These are phyloP conservation scores for Lathamus discolor DNA, from an alignment of 2,113 vertebrate species.

Conservation along the genomic window DNA sequence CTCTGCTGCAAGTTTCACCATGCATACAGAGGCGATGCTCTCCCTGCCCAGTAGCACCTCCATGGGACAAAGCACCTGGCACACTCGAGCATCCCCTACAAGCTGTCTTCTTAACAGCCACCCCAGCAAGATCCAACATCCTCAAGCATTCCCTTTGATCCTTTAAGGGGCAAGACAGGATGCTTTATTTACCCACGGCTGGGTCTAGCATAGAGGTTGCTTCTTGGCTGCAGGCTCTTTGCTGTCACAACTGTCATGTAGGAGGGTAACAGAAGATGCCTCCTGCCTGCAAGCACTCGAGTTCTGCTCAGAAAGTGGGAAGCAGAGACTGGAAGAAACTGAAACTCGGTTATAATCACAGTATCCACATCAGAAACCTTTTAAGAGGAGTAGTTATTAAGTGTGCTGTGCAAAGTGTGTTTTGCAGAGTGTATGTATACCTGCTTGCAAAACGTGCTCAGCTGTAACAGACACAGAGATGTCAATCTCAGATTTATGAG, in stretches of 20 bases:
- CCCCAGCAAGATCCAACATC: background rate
- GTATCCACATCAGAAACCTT: background rate
- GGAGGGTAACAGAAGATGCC: background rate
- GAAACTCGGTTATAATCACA: background rate
- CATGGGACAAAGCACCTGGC: background rate
- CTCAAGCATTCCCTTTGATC: background rate
- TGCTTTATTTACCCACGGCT: background rate
- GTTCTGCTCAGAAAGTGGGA: background rate
- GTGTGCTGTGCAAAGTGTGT: background rate
- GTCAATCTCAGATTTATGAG: fast-evolving
- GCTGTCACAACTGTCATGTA: background rate
- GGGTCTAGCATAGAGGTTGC: background rate
- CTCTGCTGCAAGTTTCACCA: fast-evolving
- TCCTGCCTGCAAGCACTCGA: background rate
- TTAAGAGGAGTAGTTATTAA: background rate
- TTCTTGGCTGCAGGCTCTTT: background rate
- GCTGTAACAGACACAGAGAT: background rate
- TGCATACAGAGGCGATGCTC: background rate
- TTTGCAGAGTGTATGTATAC: background rate
- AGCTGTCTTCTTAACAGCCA: background rate
- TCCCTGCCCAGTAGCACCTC: background rate
- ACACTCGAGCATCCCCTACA: fast-evolving
- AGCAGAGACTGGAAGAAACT: background rate
- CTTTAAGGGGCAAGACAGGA: background rate
- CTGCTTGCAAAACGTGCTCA: background rate